Evolutionary conservation across 2,797 vertebrate genomes (phyloP).

Genomic region (Coregonus sp.): DNA sequence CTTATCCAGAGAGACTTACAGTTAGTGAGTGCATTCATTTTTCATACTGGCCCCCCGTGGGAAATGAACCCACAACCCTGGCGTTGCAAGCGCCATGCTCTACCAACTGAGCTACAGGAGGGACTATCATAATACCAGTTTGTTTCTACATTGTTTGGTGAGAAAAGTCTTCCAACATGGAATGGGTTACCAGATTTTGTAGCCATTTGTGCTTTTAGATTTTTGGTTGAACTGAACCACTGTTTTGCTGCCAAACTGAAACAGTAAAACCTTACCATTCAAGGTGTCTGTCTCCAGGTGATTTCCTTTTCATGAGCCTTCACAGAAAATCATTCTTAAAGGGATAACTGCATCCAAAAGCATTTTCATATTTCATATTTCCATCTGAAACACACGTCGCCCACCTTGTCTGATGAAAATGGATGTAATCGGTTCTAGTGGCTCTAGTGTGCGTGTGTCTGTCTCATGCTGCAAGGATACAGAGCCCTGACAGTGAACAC

Average conservation of each 20-base stretch:
- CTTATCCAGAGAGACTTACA: too few relatives aligned
- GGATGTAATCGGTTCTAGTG: neutral
- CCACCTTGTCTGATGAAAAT: neutral
- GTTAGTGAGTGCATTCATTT: too few relatives aligned
- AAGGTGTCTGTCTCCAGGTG: neutral
- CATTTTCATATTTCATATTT: constrained; percentile 2
- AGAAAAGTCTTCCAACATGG: neutral
- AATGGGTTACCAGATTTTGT: neutral
- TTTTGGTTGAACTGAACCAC: too few relatives aligned
- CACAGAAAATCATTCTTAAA: neutral
- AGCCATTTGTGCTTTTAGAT: neutral
- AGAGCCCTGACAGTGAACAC: neutral
- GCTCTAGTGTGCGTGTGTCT: neutral
- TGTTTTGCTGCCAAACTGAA: neutral
- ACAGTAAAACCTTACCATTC: neutral
- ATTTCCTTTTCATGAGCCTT: neutral
- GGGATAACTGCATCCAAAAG: neutral
- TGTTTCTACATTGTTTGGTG: neutral
- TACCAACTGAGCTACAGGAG: too few relatives aligned
- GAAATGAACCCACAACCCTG: too few relatives aligned
- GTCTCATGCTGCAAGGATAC: neutral
- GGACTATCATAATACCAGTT: neutral
- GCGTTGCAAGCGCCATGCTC: too few relatives aligned
- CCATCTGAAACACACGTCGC: neutral
- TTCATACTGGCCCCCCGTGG: too few relatives aligned